Evolutionary conservation across 2,113 vertebrate genomes (phyloP), one percentile per base, ranked within the genome.

Genomic region (Equus quagga): DNA sequence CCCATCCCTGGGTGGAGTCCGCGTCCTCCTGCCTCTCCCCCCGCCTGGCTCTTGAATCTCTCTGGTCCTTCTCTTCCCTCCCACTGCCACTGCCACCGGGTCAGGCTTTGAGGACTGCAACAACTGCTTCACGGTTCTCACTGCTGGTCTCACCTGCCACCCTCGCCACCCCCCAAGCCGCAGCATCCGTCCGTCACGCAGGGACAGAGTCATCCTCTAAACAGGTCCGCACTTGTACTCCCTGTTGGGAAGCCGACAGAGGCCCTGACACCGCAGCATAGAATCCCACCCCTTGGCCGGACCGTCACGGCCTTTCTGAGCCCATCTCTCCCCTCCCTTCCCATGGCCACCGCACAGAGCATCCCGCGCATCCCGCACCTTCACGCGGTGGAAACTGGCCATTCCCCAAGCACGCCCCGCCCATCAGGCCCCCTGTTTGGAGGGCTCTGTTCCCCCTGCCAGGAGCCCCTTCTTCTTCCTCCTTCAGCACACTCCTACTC

Each of bases 351-450:
- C 17, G 24, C 15, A 33, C 44, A 54, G 2, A 0, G 26, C n/a
- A 13, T 1, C 49, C 64, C 41, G 0, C 13, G 44, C 26, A 18
- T 62, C 31, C 54, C 7, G 10, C n/a, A 5, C 24, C 41, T 54
- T n/a, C n/a, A 19, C 0, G 9, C 10, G 17, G 26, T 13, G 17
- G 49, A 26, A 23, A 1, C 31, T 2, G 2, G 31, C 23, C 51
- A 4, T 2, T 21, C n/a, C 21, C 44, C 26, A 46, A 14, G 54
- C 0, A 5, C 11, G 1, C n/a, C 13, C 10, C 0, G 0, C 51
- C 65, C 56, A 31, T 9, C 5, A 60, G 84, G 24, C 1, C 44
- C 3, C 8, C 51, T 12, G 46, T 21, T 56, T 46, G 6, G 3
- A 36, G 3, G 7, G 31, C 44, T 44, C 62, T 13, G 8, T 24